Evolutionary conservation across 2,888 invertebrate genomes (phyloP).

Genomic region (Odontomyia ornata): DNA sequence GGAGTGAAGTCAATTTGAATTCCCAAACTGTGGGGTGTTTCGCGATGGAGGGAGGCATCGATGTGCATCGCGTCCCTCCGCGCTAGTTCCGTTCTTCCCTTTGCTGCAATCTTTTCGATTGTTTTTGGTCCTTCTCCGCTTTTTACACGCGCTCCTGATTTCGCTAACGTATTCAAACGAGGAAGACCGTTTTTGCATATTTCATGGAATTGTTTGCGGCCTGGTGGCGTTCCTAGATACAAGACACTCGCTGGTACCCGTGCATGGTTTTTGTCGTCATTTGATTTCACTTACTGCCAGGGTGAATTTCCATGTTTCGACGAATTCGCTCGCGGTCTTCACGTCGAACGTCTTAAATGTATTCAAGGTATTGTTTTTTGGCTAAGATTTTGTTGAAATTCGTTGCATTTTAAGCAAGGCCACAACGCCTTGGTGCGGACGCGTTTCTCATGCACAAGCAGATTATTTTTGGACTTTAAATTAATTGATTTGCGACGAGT

Average conservation of each 20-base stretch:
- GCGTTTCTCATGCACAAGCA: slow-evolving; percentile 7
- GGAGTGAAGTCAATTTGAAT: too few relatives aligned
- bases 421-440: not conserved
- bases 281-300: not conserved
- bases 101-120: not conserved
- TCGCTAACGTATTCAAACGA: not conserved
- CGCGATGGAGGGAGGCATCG: too few relatives aligned
- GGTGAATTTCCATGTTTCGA: slow-evolving; percentile 7
- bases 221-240: too few relatives aligned
- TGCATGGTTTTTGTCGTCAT: not conserved
- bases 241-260: not conserved
- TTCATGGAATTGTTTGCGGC: slow-evolving; percentile 22
- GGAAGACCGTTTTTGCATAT: slow-evolving; percentile 23
- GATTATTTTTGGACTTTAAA: too few relatives aligned
- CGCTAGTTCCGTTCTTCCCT: too few relatives aligned
- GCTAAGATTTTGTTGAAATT: slow-evolving; percentile 1
- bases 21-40: too few relatives aligned
- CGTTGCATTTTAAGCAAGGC: slow-evolving; percentile 31
- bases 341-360: slow-evolving; percentile 6
- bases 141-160: not conserved
- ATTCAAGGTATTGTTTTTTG: slow-evolving; percentile 41
- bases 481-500: too few relatives aligned
- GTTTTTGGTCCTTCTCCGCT: not conserved
- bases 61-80: too few relatives aligned
- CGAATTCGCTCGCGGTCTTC: not conserved